Evolutionary conservation across 2,888 invertebrate genomes (phyloP), one percentile per base, ranked within the genome.

Genomic region (Cinara cedri): DNA sequence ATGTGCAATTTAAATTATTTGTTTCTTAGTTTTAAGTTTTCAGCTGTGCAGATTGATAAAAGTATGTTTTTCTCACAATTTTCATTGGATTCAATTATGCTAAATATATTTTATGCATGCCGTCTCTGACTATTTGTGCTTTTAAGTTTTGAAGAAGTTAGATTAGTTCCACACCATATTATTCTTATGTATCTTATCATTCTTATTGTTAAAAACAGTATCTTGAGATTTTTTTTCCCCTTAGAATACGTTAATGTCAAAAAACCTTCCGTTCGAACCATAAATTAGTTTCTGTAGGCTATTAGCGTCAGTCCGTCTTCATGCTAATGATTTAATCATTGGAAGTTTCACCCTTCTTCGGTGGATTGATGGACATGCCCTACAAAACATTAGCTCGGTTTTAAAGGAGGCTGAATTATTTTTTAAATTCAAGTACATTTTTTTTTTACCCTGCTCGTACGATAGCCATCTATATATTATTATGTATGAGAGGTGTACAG

Each of bases 241-340:
- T 51, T 54, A 21, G 54, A 54, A 74, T 65, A 46, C 60, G 68
- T 70, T 78, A 78, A 62, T 60, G 70, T 78, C 68, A 34, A 68
- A 70, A 76, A 68, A 68, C 42, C 66, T 44, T 63, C 66, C 57
- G 44, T 76, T 49, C 19, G 49, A 70, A 68, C 74, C 54, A 75
- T 70, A 70, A 78, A 78, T 78, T 70, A 68, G 68, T 42, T 21
- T 21, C 26, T 66, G 34, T 24, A 24, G 16, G 60, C 60, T 70
- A 78, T 78, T 78, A 78, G 60, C 70, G 70, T 78, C 70, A 49
- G 78, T 70, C 51, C 55, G 34, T 76, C 46, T 76, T 49, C 49
- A 54, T 55, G 68, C 78, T 78, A 78, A 78, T 70, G 78, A 70
- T 78, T 78, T 78, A 60, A 78, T 78, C 68, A 78, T 60, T 66